Percentiles rank a stretch among this genome's conserved stretches.
phyloP scores from a whole-genome alignment of 2,113 vertebrate genomes.

The Ariopsis seemanni region DNA sequence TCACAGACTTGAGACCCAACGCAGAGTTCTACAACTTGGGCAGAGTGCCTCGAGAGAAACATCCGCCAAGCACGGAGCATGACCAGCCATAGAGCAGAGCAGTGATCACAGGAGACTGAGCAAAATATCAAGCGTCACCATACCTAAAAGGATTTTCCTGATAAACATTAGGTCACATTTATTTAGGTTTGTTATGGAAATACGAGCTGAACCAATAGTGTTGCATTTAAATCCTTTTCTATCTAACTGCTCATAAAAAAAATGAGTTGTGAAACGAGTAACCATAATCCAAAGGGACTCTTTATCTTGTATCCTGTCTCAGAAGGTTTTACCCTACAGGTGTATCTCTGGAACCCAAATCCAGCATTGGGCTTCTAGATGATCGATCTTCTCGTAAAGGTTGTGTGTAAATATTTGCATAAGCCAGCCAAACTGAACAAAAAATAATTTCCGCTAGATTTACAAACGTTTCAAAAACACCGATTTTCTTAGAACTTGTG shows the following conservation, averaged over 20 bases:
- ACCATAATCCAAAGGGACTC: neutral
- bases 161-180: neutral
- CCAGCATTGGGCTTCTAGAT: no score
- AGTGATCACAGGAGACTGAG: neutral
- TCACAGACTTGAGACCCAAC: constrained; percentile 78
- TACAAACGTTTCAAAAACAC: no score
- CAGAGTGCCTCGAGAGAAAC: constrained; percentile 65
- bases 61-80: constrained; percentile 39
- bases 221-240: neutral
- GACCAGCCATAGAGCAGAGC: neutral
- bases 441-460: no score
- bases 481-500: no score
- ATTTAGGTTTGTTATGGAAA: neutral
- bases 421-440: no score
- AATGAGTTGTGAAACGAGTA: neutral
- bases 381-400: no score
- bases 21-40: constrained; percentile 80
- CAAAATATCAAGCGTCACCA: neutral
- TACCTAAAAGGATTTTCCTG: neutral
- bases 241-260: neutral
- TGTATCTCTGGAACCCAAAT: no score
- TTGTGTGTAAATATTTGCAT: no score
- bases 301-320: neutral
- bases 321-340: no score
- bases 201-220: no score